These are phyloP conservation scores for Rotaria socialis DNA, from an alignment of 2,888 invertebrate species.

Conservation along the genomic window DNA sequence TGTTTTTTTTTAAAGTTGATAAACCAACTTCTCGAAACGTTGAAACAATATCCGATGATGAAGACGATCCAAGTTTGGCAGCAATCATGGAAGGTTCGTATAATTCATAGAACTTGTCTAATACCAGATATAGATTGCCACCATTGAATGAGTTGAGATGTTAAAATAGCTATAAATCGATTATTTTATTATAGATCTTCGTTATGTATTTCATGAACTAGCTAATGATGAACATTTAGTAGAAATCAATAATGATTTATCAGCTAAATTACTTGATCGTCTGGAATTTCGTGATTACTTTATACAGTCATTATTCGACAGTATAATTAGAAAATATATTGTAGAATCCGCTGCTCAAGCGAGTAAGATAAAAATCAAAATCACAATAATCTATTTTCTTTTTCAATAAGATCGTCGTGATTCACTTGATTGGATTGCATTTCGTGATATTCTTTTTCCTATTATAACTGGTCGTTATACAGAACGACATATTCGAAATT, in stretches of 20 bases:
- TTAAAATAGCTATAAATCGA: too few relatives aligned
- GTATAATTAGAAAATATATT: neutral
- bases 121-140: too few relatives aligned
- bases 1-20: neutral
- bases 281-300: neutral
- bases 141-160: too few relatives aligned
- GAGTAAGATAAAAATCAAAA: neutral
- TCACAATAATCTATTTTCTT: neutral
- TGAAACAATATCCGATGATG: neutral
- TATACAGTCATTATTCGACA: neutral
- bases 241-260: neutral
- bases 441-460: slow-evolving; percentile 32
- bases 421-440: neutral
- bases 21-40: neutral
- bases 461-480: neutral
- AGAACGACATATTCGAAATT: neutral
- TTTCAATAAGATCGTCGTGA: neutral
- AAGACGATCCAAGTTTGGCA: neutral
- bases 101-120: too few relatives aligned
- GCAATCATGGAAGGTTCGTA: neutral
- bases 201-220: slow-evolving; percentile 26
- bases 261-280: neutral
- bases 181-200: neutral
- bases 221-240: slow-evolving; percentile 3
- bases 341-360: neutral